Conservation (phyloP, 2,888 invertebrate genomes). For the Ophion obscuratus region DNA sequence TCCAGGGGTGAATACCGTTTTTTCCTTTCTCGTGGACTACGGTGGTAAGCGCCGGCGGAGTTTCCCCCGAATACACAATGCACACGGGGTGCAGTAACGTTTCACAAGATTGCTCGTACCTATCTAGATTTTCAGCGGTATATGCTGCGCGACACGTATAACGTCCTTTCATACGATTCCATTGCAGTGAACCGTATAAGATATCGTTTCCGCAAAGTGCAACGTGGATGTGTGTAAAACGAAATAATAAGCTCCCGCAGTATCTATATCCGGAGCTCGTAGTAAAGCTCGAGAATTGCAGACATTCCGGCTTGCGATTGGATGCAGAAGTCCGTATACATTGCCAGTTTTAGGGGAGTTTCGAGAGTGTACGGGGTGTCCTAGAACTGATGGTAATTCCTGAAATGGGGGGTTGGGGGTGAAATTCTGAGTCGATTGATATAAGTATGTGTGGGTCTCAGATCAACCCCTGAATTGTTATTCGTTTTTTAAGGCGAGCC, state of each 20-base stretch:
- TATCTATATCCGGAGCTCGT: conserved; percentile 33
- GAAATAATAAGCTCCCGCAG: conserved; percentile 79
- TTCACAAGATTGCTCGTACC: conserved; percentile 38
- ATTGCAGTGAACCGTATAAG: conserved; percentile 46
- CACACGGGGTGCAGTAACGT: conserved; percentile 19
- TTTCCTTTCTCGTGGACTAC: not conserved
- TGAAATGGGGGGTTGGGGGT: too few species aligned
- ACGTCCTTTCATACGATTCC: conserved; percentile 68
- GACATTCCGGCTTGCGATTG: conserved; percentile 79
- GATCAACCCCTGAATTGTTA: too few species aligned
- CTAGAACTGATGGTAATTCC: too few species aligned
- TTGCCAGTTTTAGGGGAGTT: conserved; percentile 69
- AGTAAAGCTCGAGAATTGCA: conserved; percentile 77
- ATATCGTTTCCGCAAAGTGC: conserved; percentile 53
- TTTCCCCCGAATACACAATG: conserved; percentile 35
- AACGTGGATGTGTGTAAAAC: conserved; percentile 69
- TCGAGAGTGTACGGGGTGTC: conserved; percentile 66
- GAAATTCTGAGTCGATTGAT: too few species aligned
- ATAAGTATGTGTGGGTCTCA: too few species aligned
- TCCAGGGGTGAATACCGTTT: conserved; percentile 27
- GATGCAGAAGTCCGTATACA: conserved; percentile 76
- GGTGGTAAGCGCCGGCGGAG: conserved; percentile 17
- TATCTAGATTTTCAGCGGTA: conserved; percentile 39
- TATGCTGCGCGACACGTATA: conserved; percentile 56
- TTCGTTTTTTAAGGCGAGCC: too few species aligned